Base-by-base conservation (phyloP, 2,113 vertebrate genomes). In the Hemichromis elongatus region DNA sequence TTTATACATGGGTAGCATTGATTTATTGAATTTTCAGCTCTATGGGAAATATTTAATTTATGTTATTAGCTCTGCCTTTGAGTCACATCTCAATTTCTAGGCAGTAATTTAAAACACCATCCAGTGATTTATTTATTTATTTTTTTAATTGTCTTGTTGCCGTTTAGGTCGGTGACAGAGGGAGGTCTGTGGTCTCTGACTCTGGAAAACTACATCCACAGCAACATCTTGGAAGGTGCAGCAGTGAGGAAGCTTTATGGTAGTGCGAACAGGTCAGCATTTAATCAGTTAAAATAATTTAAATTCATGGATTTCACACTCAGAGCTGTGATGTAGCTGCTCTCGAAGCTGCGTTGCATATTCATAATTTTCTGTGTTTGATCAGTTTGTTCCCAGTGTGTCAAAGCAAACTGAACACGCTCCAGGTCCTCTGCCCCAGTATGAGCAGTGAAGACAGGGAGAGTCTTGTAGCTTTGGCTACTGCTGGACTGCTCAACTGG, bases 141-240 rank as follows among this genome's bases (percentile, higher is more conserved):
- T 1, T 73, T 75, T 47, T 0, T 4, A 47, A 16, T 40, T 63
- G 24, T 79, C 21, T 63, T 86, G n/a, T 81, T 40, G 42, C 79
- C 56, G 88, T 91, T 18, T 50, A 99, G 99, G 87, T 99, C 98
- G 19, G 88, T 96, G 86, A 94, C 96, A 79, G 94, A 92, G 19
- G 98, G 99, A 70, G 95, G 96, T 81, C 95, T 99, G 18, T 99
- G 99, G 99, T 96, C 98, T 90, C 94, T 99, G 91, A 96, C 97
- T 66, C 92, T 98, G 87, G 95, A 96, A 86, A 97, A 96, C 92
- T 96, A 97, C 92, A 95, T 98, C 4, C 68, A 70, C 75, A 89
- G 56, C 28, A 94, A 83, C 78, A 93, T 83, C 2, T 5, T 95
- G 82, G 81, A 89, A 47, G 57, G 92, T 16, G 90, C 90, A 68